Base-by-base conservation (phyloP, 2,888 invertebrate genomes). In the Bugula neritina region DNA sequence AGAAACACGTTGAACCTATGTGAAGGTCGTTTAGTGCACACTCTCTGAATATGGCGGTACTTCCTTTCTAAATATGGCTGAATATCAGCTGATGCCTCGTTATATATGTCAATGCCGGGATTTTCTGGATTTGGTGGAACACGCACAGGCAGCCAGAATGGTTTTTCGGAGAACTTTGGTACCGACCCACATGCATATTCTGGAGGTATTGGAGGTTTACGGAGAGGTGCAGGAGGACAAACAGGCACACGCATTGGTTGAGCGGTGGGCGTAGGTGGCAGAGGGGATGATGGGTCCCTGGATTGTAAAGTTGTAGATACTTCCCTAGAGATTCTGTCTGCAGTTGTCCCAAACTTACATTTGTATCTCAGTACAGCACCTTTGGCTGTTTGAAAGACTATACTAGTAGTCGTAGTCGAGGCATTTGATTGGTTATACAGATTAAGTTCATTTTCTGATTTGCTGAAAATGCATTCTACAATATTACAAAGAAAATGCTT, bases 291-390 rank as follows among this genome's bases (percentile, higher is more conserved):
- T 31, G 63, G 31, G n/a, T 63, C 31, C 31, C 63, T 21, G 3
- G 34, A 27, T 31, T 63, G 25, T 13, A 34, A 13, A 13, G 63
- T 63, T 13, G 29, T 27, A 34, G 21, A 25, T 34, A 63, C 31
- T 27, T 27, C 63, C 63, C 63, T 63, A 31, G 63, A 63, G 27
- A 63, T 63, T 31, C 27, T 63, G 31, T 63, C 63, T 13, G n/a
- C 27, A 13, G 63, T 63, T 29, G 21, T 63, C 3, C 29, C 29
- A 27, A 25, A 13, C 10, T 13, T 63, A 13, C 21, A 31, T 31
- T 21, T 63, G n/a, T 31, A 63, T 31, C 27, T 25, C 27, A 31
- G 63, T 27, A 27, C 31, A 17, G 5, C 25, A 13, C 31, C 31
- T 31, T 31, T 34, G 10, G 5, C 10, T 2, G 31, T 63, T 13